Evolutionary conservation across 2,888 invertebrate species (phyloP), one percentile per base, ranked within the genome.

Genomic region (Hermodice carunculata): DNA sequence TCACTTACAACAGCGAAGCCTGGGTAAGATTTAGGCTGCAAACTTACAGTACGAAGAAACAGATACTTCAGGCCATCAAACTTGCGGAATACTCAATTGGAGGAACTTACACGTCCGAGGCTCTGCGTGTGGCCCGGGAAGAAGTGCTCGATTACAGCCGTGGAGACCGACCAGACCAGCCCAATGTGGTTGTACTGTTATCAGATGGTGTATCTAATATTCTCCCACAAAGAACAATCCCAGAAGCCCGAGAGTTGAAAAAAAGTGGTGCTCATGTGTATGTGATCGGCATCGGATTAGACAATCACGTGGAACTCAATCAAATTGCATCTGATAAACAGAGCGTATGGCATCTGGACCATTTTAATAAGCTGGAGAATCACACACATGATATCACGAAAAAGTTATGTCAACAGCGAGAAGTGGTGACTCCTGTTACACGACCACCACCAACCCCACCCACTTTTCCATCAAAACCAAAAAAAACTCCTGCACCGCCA

Each of bases 1-100:
- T 85, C 1, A 77, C 84, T 46, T 83, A 82, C 64, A 83, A 82
- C 42, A 74, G 81, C 1, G 77, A 83, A 26, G 79, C 79, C 71
- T 79, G 77, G 58, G 75, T 78, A 34, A 75, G 75, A 24, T 75
- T 71, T 32, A 78, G 80, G 32, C 67, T 83, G 24, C 74, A 77
- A 49, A 72, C 72, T 28, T 81, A 76, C 57, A 70, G 64, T 1
- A 67, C 74, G 19, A 51, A 46, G 22, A 24, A 54, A n/a, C n/a
- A n/a, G n/a, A n/a, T n/a, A n/a, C n/a, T n/a, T n/a, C n/a, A n/a
- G n/a, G n/a, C n/a, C n/a, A n/a, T n/a, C n/a, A n/a, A n/a, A n/a
- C n/a, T n/a, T n/a, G n/a, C n/a, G n/a, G n/a, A n/a, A n/a, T n/a
- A n/a, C n/a, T n/a, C n/a, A n/a, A n/a, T n/a, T n/a, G n/a, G n/a